Conservation (phyloP, 2,888 invertebrate species). For the Sphinx pinastri region DNA sequence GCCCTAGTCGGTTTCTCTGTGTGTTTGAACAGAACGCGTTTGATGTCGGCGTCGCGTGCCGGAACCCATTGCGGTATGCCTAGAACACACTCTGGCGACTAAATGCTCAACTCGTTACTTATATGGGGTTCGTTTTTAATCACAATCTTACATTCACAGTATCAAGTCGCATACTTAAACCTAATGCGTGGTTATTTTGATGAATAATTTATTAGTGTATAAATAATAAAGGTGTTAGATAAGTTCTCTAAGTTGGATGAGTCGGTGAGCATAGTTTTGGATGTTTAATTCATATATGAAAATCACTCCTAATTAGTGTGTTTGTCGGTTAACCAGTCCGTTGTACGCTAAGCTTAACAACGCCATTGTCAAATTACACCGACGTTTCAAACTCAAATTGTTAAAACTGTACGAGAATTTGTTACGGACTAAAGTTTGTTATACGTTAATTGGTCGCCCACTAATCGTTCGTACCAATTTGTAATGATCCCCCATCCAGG, state of each 20-base stretch:
- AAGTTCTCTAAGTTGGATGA: too few species aligned
- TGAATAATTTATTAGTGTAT: too few species aligned
- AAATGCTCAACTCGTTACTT: conserved; percentile 3
- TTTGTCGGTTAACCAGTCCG: conserved; percentile 28
- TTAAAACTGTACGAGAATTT: conserved; percentile 82
- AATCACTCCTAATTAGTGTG: not conserved
- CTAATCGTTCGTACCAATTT: conserved; percentile 52
- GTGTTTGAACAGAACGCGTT: conserved; percentile 50
- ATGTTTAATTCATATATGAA: not conserved
- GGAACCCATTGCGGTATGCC: conserved; percentile 40
- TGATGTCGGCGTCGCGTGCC: conserved; percentile 70
- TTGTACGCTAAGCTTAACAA: conserved; percentile 52
- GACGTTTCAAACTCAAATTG: conserved; percentile 75
- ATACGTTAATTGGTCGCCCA: conserved; percentile 78
- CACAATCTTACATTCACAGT: too few species aligned
- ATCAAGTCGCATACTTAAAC: too few species aligned
- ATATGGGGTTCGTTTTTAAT: not conserved
- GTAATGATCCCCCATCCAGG: conserved; percentile 37
- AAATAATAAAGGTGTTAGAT: too few species aligned
- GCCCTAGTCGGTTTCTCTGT: conserved; percentile 33
- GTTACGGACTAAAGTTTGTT: conserved; percentile 78
- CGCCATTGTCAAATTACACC: conserved; percentile 70
- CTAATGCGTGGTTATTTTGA: too few species aligned
- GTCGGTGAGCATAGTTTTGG: not conserved
- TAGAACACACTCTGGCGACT: conserved; percentile 36